Evolutionary conservation across 2,797 vertebrate genomes (phyloP).

Genomic region (Mus caroli): DNA sequence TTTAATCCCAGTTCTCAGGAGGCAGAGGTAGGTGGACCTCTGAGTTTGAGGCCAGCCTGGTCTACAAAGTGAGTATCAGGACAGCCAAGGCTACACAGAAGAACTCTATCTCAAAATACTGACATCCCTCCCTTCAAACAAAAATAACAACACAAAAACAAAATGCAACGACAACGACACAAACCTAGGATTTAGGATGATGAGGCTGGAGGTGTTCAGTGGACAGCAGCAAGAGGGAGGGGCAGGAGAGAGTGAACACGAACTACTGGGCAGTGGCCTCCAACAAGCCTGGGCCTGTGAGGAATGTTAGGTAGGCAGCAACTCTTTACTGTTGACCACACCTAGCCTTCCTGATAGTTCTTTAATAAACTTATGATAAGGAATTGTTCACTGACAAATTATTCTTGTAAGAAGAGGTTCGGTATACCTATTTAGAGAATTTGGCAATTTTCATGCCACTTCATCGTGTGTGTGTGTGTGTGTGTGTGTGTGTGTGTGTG

Average conservation of each 20-base stretch:
- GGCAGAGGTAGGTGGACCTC: neutral
- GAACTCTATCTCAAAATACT: neutral
- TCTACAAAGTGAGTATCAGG: neutral
- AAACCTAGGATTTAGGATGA: neutral
- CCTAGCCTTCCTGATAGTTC: neutral
- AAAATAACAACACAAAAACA: neutral
- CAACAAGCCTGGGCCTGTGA: neutral
- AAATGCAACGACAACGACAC: neutral
- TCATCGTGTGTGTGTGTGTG: neutral
- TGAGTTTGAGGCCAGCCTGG: neutral
- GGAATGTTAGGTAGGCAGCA: neutral
- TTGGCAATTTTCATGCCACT: neutral
- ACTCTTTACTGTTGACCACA: neutral
- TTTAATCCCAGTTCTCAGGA: neutral
- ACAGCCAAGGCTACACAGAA: neutral
- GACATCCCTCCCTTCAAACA: neutral
- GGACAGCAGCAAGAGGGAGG: neutral
- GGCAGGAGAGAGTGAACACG: neutral
- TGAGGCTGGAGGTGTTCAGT: neutral
- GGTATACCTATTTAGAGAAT: neutral
- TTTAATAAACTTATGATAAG: neutral
- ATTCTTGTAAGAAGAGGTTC: neutral
- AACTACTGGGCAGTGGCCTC: neutral
- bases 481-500: no score
- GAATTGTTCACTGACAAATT: neutral